Conservation (phyloP, 2,113 vertebrate genomes). For the Cyanoderma ruficeps region DNA sequence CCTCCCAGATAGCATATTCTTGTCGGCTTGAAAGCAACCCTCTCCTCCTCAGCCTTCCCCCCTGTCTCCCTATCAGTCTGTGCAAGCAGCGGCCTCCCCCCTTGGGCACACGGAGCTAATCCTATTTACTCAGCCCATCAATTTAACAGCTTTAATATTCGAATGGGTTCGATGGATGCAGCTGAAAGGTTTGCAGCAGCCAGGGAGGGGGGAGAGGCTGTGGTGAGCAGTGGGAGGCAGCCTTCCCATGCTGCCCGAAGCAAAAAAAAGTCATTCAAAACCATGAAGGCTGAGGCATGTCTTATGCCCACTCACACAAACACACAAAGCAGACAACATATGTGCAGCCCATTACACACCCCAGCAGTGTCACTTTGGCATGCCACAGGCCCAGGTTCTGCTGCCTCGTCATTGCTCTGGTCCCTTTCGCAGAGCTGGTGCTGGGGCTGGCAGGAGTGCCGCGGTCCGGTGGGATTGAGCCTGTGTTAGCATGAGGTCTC, state of each 20-base stretch:
- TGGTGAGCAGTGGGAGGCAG: conserved; percentile 30
- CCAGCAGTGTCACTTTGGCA: background rate
- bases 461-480: fast-evolving
- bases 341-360: background rate
- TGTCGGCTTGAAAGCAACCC: conserved; percentile 60
- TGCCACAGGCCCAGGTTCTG: background rate
- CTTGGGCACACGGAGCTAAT: conserved; percentile 76
- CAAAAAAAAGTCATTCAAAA: background rate
- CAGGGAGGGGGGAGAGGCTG: background rate
- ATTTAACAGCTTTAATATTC: conserved; percentile 86
- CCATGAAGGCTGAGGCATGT: background rate
- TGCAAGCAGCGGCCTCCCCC: conserved; percentile 65
- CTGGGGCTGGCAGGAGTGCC: background rate
- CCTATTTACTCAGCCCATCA: conserved; percentile 79
- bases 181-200: conserved; percentile 36
- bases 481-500: background rate
- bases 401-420: background rate
- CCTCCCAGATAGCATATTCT: conserved; percentile 79
- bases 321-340: background rate
- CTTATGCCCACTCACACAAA: background rate
- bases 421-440: fast-evolving
- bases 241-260: conserved; percentile 40
- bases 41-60: conserved; percentile 63
- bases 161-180: conserved; percentile 66
- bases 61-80: conserved; percentile 68